Conservation (phyloP, 2,113 vertebrate species). For the Nansenia antarctica region DNA sequence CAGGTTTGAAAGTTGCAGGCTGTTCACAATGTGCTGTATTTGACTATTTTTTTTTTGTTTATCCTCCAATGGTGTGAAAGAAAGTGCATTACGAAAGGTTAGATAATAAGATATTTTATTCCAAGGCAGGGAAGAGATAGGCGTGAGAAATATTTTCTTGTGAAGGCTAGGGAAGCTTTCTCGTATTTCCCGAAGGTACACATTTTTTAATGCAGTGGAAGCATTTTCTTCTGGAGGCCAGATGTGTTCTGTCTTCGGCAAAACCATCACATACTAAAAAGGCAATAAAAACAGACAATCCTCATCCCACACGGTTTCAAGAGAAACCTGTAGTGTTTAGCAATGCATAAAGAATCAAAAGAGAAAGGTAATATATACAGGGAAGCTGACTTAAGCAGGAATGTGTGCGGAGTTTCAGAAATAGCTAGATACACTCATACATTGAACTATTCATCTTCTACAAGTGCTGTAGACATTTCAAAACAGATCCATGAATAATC, state of each 20-base stretch:
- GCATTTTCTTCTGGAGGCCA: neutral
- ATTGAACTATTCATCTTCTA: neutral
- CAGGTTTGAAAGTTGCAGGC: neutral
- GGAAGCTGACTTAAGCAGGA: constrained; percentile 2
- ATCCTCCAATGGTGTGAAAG: neutral
- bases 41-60: neutral
- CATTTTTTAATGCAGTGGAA: constrained; percentile 17
- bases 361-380: neutral
- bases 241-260: constrained; percentile 4
- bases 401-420: neutral
- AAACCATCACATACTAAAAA: neutral
- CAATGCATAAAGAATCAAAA: constrained; percentile 16
- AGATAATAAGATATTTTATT: neutral
- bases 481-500: constrained; percentile 17
- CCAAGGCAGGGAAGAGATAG: neutral
- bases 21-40: neutral
- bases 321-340: constrained; percentile 8
- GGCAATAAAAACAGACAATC: constrained; percentile 1
- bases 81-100: neutral
- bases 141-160: neutral
- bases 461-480: neutral
- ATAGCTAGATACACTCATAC: neutral
- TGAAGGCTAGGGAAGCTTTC: neutral
- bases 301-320: neutral
- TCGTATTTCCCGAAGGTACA: constrained; percentile 3